Conservation (phyloP, 2,113 vertebrate genomes). For the Bubo scandiacus region DNA sequence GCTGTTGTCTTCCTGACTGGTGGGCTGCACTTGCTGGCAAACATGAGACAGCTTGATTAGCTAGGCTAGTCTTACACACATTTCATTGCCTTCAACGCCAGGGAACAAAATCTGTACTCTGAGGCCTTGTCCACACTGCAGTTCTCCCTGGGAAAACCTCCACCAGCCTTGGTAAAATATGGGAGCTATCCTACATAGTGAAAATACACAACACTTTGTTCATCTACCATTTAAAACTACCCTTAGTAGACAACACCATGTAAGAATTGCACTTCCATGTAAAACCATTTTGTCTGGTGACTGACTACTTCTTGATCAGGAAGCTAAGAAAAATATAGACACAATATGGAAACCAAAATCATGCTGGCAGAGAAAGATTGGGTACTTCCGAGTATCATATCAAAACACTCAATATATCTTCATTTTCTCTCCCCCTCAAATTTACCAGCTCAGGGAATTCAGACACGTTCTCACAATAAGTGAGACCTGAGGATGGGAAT, state of each 20-base stretch:
- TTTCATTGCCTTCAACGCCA: not conserved
- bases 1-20: not conserved
- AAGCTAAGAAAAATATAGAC: not conserved
- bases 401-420: not conserved
- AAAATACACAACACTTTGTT: not conserved
- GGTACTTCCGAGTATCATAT: not conserved
- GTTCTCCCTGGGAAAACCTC: not conserved
- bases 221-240: not conserved
- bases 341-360: not conserved
- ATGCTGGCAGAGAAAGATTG: not conserved
- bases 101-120: no score
- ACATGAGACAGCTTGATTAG: rapidly evolving
- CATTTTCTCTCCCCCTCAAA: not conserved
- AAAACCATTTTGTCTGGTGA: not conserved
- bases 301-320: not conserved
- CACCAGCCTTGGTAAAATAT: rapidly evolving
- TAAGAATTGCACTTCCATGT: not conserved
- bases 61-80: not conserved
- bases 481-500: not conserved
- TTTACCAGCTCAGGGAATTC: not conserved
- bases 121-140: not conserved
- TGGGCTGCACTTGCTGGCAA: not conserved
- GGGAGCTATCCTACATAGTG: not conserved
- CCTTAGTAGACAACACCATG: not conserved
- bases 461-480: not conserved